Conservation (phyloP, 2,888 invertebrate genomes). For the Scaptomyza tumidula region DNA sequence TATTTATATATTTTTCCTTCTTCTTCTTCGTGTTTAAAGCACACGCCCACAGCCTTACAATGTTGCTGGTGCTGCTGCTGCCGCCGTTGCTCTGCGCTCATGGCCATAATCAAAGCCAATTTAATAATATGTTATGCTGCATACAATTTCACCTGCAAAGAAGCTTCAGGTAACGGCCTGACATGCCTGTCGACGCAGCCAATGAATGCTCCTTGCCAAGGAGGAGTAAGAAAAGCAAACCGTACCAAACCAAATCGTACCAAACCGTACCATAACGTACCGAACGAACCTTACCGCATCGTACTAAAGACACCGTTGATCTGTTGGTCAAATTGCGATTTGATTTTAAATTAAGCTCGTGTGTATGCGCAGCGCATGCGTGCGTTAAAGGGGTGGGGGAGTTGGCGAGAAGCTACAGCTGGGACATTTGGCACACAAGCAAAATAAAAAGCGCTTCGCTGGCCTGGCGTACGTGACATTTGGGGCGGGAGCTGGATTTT, state of each 20-base stretch:
- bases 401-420: no score
- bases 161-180: neutral
- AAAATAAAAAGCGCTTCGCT: no score
- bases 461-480: conserved; percentile 57
- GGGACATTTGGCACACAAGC: no score
- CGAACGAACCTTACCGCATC: conserved; percentile 2
- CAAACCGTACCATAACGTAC: neutral
- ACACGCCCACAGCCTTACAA: conserved; percentile 52
- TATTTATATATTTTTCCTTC: neutral
- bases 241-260: conserved; percentile 10
- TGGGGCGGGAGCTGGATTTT: conserved; percentile 4
- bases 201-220: no score
- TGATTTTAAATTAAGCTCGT: conserved; percentile 61
- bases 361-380: conserved; percentile 59
- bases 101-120: conserved; percentile 77
- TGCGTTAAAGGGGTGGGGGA: neutral
- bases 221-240: conserved; percentile 20
- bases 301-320: conserved; percentile 34
- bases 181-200: neutral
- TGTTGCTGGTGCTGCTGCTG: conserved; percentile 13
- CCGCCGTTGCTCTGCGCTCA: conserved; percentile 27
- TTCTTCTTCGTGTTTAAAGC: conserved; percentile 24
- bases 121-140: conserved; percentile 77
- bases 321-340: conserved; percentile 60
- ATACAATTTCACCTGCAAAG: conserved; percentile 75